phyloP scores from a whole-genome alignment of 2,888 invertebrate species.

The Chalcis sispes region DNA sequence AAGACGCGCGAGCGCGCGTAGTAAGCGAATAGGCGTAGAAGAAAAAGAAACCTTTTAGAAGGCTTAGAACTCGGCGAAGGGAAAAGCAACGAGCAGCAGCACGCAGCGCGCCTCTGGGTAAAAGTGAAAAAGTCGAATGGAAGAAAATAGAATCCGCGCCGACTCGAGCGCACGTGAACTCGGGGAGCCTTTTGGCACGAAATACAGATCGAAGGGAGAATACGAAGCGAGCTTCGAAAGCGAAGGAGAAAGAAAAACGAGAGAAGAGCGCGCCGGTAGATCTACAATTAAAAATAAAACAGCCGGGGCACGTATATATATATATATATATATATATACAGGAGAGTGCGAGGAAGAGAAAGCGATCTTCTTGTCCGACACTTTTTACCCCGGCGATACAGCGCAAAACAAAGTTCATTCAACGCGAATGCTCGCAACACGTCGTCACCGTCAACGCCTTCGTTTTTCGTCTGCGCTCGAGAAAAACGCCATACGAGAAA shows the following conservation, averaged over 20 bases:
- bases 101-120: no score
- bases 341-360: neutral
- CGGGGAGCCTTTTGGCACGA: neutral
- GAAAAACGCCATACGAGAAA: neutral
- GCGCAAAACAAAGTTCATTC: conserved; percentile 18
- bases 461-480: conserved; percentile 30
- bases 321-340: no score
- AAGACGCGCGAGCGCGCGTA: neutral
- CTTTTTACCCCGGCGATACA: conserved; percentile 8
- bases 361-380: conserved; percentile 18
- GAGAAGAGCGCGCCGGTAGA: neutral
- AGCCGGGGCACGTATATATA: neutral
- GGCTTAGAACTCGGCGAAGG: conserved; percentile 12
- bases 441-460: neutral
- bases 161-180: neutral
- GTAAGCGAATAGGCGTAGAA: conserved; percentile 14
- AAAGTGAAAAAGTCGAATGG: conserved; percentile 37
- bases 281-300: conserved; percentile 45
- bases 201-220: conserved; percentile 27
- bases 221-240: neutral
- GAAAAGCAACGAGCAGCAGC: no score
- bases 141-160: conserved; percentile 27
- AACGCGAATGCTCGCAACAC: conserved; percentile 13
- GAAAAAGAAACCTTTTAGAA: conserved; percentile 40
- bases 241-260: neutral